A percentile compares a stretch with the other conserved stretches of the same genome.
Conservation (phyloP, 2,113 vertebrate genomes). For the Sphyrna mokarran region DNA sequence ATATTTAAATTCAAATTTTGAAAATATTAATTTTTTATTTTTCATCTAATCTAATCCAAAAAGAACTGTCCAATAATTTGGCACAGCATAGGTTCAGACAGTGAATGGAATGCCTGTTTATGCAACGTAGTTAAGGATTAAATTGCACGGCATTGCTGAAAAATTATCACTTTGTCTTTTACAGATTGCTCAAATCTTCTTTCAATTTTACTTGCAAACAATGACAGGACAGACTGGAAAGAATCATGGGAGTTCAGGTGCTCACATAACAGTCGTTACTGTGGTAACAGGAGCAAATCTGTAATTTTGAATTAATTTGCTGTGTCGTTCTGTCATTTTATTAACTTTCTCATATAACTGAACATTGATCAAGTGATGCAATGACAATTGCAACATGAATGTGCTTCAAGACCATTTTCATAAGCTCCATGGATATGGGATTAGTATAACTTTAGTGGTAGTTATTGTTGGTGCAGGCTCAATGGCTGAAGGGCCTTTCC, state of each 20-base stretch:
- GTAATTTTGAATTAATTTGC: not conserved
- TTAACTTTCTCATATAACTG: not conserved
- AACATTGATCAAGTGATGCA: not conserved
- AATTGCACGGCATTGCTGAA: not conserved
- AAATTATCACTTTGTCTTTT: not conserved
- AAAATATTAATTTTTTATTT: not conserved
- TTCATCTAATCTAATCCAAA: not conserved
- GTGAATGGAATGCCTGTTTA: not conserved
- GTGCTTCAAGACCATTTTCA: too few relatives aligned
- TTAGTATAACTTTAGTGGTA: too few relatives aligned
- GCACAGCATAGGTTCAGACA: not conserved
- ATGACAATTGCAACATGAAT: not conserved
- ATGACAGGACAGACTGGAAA: not conserved
- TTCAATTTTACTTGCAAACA: not conserved
- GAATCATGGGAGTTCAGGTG: not conserved
- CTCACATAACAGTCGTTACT: not conserved
- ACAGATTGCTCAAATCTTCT: constrained; percentile 13
- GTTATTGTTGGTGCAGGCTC: too few relatives aligned
- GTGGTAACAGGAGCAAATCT: not conserved
- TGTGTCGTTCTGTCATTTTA: not conserved
- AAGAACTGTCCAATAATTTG: not conserved
- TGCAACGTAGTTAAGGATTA: not conserved
- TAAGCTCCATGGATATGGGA: too few relatives aligned
- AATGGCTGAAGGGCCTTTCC: too few relatives aligned
- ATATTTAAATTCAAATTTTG: not conserved